Conservation (phyloP, 2,888 invertebrate genomes). For the Epinotia nisella region DNA sequence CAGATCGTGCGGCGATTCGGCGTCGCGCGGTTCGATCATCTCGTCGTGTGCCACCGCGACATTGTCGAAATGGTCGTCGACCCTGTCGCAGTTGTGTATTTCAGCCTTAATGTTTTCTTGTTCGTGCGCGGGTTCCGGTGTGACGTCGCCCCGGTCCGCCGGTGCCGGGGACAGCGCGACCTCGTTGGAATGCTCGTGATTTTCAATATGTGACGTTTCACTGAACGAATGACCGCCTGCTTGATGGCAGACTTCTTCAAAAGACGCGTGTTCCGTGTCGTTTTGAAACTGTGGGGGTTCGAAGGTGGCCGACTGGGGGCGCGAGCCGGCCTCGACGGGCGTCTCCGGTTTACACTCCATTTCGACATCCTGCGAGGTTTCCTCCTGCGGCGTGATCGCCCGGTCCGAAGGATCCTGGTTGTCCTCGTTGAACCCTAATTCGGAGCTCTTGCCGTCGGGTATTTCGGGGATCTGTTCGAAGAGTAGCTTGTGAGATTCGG, state of each 20-base stretch:
- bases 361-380: conserved; percentile 70
- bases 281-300: conserved; percentile 50
- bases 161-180: conserved; percentile 49
- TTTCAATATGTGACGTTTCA: conserved; percentile 16
- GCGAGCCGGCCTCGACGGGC: conserved; percentile 13
- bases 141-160: conserved; percentile 49
- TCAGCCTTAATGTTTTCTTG: conserved; percentile 43
- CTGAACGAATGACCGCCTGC: background rate
- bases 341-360: conserved; percentile 67
- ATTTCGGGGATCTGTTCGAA: conserved; percentile 83
- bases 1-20: conserved; percentile 20
- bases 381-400: conserved; percentile 69
- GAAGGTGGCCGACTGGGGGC: conserved; percentile 18
- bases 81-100: conserved; percentile 40
- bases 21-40: conserved; percentile 18
- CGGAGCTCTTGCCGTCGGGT: conserved; percentile 80
- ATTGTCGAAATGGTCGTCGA: conserved; percentile 36
- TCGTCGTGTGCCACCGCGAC: conserved; percentile 1
- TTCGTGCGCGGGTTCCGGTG: conserved; percentile 54
- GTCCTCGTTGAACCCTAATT: conserved; percentile 77
- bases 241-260: conserved; percentile 42
- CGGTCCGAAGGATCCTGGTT: conserved; percentile 67
- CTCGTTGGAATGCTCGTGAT: conserved; percentile 48
- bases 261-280: conserved; percentile 49
- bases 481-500: conserved; percentile 80